Evolutionary conservation across 2,797 vertebrate genomes (phyloP).

Genomic region (Dipus sagitta): DNA sequence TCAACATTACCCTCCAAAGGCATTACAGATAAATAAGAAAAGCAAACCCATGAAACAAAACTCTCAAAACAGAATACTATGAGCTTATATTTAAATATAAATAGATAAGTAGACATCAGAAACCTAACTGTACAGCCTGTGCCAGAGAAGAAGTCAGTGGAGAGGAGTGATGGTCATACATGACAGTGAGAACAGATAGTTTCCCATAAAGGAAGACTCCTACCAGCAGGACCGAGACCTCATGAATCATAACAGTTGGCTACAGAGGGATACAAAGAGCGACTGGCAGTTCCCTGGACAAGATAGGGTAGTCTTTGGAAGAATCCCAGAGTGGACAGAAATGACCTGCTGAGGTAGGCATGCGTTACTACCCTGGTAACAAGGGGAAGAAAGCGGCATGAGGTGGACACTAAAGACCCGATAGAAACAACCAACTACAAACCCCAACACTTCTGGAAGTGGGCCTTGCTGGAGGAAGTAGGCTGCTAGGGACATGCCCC

Average conservation of each 20-base stretch:
- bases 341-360: background rate
- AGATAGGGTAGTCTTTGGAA: background rate
- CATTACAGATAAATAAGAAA: background rate
- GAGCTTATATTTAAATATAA: background rate
- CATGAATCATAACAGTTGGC: background rate
- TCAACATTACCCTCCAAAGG: background rate
- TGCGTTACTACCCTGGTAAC: background rate
- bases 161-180: background rate
- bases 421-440: conserved; percentile 16
- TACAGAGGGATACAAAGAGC: background rate
- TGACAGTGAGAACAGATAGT: background rate
- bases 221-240: background rate
- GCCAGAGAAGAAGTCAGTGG: background rate
- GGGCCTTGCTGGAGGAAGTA: too few relatives aligned
- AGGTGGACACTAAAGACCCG: background rate
- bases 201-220: background rate
- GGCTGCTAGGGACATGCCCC: background rate
- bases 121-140: background rate
- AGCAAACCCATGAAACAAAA: conserved; percentile 8
- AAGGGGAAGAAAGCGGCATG: background rate
- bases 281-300: background rate
- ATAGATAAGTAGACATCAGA: background rate
- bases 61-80: background rate
- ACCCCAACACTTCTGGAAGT: background rate
- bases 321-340: background rate